phyloP scores from a whole-genome alignment of 2,888 invertebrate genomes.

The Andrena camellia region DNA sequence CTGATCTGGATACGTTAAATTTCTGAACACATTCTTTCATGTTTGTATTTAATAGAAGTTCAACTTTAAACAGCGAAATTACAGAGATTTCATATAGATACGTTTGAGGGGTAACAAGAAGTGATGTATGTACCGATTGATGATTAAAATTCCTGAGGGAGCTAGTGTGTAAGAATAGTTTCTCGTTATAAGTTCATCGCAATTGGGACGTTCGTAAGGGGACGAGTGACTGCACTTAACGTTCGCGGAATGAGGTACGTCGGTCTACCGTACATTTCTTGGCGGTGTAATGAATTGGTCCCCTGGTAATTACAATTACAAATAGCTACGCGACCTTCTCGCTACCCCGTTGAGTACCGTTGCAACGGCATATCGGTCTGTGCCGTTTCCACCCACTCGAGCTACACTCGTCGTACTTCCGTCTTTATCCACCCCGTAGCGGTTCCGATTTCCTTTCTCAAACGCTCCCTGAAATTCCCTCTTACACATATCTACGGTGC shows the following conservation, averaged over 20 bases:
- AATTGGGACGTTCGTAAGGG: constrained; percentile 14
- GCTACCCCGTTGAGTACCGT: constrained; percentile 16
- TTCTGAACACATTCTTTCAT: no score
- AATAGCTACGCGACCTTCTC: constrained; percentile 62
- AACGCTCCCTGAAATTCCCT: neutral
- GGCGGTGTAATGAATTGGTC: constrained; percentile 68
- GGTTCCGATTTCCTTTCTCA: constrained; percentile 28
- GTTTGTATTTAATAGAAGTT: no score
- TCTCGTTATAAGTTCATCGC: constrained; percentile 8
- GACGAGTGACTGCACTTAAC: constrained; percentile 21
- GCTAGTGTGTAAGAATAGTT: no score
- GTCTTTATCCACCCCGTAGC: constrained; percentile 36
- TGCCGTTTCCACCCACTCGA: constrained; percentile 6
- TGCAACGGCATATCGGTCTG: constrained; percentile 16
- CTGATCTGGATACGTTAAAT: no score
- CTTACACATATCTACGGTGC: constrained; percentile 33
- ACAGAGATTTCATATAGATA: no score
- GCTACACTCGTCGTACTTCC: constrained; percentile 4
- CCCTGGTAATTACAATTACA: constrained; percentile 74
- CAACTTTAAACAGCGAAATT: no score
- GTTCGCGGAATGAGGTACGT: constrained; percentile 5
- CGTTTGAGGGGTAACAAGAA: neutral
- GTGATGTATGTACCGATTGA: no score
- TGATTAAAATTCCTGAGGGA: no score
- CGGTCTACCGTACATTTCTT: constrained; percentile 54